Conservation (phyloP, 2,888 invertebrate genomes). For the Phortica magna region DNA sequence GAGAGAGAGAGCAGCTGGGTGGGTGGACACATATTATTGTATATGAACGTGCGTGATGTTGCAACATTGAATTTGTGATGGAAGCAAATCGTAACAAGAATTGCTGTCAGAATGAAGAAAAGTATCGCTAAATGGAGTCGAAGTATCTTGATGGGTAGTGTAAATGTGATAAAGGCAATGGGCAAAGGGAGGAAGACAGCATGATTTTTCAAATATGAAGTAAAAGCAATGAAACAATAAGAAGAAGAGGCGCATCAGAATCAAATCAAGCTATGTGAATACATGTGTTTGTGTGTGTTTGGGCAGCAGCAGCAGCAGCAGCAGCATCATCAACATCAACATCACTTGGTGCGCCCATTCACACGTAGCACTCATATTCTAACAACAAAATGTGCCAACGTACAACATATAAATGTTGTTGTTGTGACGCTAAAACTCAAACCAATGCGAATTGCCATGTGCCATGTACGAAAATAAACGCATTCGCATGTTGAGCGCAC, state of each 20-base stretch:
- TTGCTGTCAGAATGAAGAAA: slow-evolving; percentile 28
- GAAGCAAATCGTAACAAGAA: slow-evolving; percentile 67
- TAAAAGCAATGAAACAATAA: slow-evolving; percentile 7
- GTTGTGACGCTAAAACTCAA: not conserved
- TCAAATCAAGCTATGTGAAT: slow-evolving; percentile 36
- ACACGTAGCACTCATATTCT: slow-evolving; percentile 65
- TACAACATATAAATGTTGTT: not conserved
- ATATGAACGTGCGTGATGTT: slow-evolving; percentile 75
- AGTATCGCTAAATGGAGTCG: slow-evolving; percentile 9
- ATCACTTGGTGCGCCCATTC: slow-evolving; percentile 54
- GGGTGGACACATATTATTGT: slow-evolving; percentile 65
- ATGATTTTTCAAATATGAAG: slow-evolving; percentile 1
- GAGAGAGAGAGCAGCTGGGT: slow-evolving; percentile 48
- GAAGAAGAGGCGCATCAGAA: slow-evolving; percentile 44
- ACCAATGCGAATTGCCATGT: slow-evolving; percentile 10
- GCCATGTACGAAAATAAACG: slow-evolving; percentile 26
- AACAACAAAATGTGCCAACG: slow-evolving; percentile 40
- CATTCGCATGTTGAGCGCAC: slow-evolving; percentile 29
- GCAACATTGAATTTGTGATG: slow-evolving; percentile 65
- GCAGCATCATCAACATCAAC: slow-evolving; percentile 26
- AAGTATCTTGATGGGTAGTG: not conserved
- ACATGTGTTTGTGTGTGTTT: not conserved
- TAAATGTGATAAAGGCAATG: not conserved
- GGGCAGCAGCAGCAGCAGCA: slow-evolving; percentile 13
- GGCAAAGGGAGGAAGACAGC: not conserved